Conservation (phyloP, 2,113 vertebrate species). For the Cairina moschata region DNA sequence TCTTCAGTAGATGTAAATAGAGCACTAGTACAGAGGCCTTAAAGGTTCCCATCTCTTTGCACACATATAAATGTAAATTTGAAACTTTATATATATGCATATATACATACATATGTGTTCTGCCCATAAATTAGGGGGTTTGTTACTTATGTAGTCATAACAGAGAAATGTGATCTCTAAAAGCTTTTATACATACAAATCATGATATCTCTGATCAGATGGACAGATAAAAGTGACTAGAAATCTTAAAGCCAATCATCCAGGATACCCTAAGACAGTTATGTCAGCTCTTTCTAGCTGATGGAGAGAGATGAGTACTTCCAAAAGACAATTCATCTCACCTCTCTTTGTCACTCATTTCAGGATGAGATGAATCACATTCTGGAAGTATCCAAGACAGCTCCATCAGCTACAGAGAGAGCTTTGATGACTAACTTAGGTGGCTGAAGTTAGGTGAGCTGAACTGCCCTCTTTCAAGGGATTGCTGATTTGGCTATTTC, state of each 20-base stretch:
- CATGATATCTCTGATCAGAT: background rate
- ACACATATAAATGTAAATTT: background rate
- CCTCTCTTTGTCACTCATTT: background rate
- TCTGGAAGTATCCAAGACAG: background rate
- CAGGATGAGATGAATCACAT: background rate
- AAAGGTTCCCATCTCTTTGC: background rate
- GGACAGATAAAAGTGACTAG: background rate
- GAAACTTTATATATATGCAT: background rate
- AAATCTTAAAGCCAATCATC: background rate
- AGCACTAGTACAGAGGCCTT: background rate
- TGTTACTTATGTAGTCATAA: background rate
- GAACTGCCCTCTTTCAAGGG: background rate
- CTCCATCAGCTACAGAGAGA: background rate
- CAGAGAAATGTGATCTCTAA: background rate
- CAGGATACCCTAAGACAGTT: background rate
- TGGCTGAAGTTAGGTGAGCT: background rate
- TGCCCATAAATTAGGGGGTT: background rate
- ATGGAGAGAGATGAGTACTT: background rate
- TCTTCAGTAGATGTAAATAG: background rate
- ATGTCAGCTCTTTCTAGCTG: background rate
- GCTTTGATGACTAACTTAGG: background rate
- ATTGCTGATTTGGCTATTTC: background rate
- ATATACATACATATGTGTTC: background rate
- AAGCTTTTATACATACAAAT: background rate
- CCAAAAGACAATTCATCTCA: background rate